A percentile compares a stretch with the other conserved stretches of the same genome.
phyloP scores from a whole-genome alignment of 1,140 invertebrate genomes.

The Microplitis demolitor region DNA sequence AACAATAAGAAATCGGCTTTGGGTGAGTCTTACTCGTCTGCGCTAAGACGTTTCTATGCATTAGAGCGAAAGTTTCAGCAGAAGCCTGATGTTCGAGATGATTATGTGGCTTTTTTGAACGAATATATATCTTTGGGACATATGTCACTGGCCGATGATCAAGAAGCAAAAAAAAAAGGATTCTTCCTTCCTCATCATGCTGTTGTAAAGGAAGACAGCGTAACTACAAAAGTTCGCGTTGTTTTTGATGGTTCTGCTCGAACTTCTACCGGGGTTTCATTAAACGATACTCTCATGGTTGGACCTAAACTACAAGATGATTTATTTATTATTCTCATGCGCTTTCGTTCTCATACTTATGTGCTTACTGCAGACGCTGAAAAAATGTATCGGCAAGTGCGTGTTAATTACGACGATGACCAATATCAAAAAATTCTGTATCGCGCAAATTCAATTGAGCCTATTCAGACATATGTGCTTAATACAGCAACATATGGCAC shows the following conservation, averaged over 20 bases:
- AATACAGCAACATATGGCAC: constrained; percentile 43
- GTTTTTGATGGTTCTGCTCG: constrained; percentile 21
- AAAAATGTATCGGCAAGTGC: constrained; percentile 30
- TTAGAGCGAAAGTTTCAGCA: constrained; percentile 44
- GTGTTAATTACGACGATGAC: constrained; percentile 9
- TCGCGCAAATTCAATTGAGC: background rate
- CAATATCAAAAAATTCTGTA: constrained; percentile 34
- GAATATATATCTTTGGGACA: constrained; percentile 36
- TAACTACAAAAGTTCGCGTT: constrained; percentile 13
- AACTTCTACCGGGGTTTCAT: background rate
- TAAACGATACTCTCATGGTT: constrained; percentile 13
- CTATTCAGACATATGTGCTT: constrained; percentile 33
- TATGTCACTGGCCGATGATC: background rate
- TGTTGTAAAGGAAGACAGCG: constrained; percentile 1
- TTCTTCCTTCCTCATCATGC: constrained; percentile 25
- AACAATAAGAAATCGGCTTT: constrained; percentile 31
- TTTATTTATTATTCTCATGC: constrained; percentile 5
- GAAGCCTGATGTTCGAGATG: constrained; percentile 28
- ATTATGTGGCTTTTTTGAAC: constrained; percentile 39
- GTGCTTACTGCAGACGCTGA: constrained; percentile 38
- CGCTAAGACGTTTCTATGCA: constrained; percentile 28
- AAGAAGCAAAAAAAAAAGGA: background rate
- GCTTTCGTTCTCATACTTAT: constrained; percentile 6
- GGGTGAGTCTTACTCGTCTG: constrained; percentile 39
- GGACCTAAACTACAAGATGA: constrained; percentile 26